Evolutionary conservation across 2,888 invertebrate species (phyloP), one percentile per base, ranked within the genome.

Genomic region (Troides aeacus): DNA sequence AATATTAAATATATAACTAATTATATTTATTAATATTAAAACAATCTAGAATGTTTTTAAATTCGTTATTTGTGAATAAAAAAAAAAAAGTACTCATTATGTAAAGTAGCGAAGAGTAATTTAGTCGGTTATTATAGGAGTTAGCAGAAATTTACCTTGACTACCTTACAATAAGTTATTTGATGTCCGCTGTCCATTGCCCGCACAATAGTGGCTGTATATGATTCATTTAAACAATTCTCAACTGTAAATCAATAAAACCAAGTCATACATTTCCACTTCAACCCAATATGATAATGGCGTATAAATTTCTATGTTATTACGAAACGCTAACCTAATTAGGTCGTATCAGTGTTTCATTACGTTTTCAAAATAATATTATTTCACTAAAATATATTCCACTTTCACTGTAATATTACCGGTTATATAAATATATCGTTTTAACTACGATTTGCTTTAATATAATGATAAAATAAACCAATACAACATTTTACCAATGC

Each of bases 81-180:
- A 15, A 50, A 15, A 50, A 50, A 50, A 15, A 17, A 50, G 17
- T 50, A 15, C 18, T 15, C 15, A 4, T 50, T 15, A 50, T 50
- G 50, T 50, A 50, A 50, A 50, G 17, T 50, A 46, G 46, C 17
- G 17, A 50, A 17, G 5, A 17, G 12, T 50, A 50, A 5, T 50
- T 50, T 23, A 12, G 21, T 53, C 39, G 18, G 39, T 50, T 59
- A 60, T 59, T 53, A 59, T 64, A 18, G 12, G 2, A 64, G 24
- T 60, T 24, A 64, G 46, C 42, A 42, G 56, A 59, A 68, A 68
- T 64, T 60, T 36, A 64, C 68, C 64, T 68, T 64, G 64, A 61
- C 60, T 64, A 64, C 56, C 36, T 50, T 59, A 68, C 50, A 24
- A 67, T 62, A 67, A 68, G 18, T 64, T 64, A 64, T 68, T 64